Evolutionary conservation across 2,888 invertebrate genomes (phyloP), one percentile per base, ranked within the genome.

Genomic region (Anarsia innoxiella): DNA sequence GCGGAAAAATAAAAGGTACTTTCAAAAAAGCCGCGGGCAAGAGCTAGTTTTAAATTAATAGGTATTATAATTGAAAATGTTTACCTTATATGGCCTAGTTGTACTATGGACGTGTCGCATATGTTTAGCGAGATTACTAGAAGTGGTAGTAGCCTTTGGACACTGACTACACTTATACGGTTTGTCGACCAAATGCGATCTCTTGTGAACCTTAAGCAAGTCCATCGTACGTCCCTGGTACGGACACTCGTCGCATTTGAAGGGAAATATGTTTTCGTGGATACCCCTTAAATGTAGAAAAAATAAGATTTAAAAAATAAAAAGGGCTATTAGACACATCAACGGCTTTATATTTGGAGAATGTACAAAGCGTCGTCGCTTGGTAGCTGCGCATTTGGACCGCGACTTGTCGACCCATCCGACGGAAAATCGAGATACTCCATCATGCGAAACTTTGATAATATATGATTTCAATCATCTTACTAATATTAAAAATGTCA

Each of bases 111-210:
- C 76, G 42, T 80, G 79, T 28, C 77, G 60, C 60, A 82, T 69
- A 37, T 83, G 83, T 47, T 82, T 83, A 2, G 73, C 68, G 1
- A 83, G 59, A 46, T 83, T 83, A 49, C 83, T 83, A 1, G 80
- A 57, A 0, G 82, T 82, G 1, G 78, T 76, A 0, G 78, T 74
- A 0, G 76, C 56, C 41, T 79, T 82, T 0, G 74, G 69, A 42
- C 83, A 83, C 38, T 73, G 73, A 0, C 72, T 48, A 40, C 83
- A 83, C 50, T 78, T 80, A 45, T 60, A 83, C 0, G 83, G 83
- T 45, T 82, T 79, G 37, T 80, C 83, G 0, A 45, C 56, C 40
- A 82, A 32, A 46, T 83, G 83, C 1, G 76, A 62, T 27, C 83
- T 50, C 41, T 78, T 75, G 56, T 83, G 83, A 1, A 83, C 76